phyloP scores from a whole-genome alignment of 2,113 vertebrate species.

The Desmodus rotundus region DNA sequence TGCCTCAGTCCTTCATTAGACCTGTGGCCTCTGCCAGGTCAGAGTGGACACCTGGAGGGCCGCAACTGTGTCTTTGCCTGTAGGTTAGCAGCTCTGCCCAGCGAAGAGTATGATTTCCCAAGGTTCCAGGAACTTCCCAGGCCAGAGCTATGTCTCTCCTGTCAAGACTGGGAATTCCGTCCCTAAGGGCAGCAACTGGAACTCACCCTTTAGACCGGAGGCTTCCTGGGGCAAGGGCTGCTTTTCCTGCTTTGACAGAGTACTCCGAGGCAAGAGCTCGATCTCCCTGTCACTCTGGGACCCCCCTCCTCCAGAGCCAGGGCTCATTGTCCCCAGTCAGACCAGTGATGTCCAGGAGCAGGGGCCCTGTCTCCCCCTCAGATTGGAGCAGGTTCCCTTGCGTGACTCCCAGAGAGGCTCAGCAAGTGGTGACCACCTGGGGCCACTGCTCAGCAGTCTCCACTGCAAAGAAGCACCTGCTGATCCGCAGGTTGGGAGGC shows the following conservation, averaged over 20 bases:
- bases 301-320: neutral
- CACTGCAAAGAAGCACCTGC: neutral
- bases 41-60: neutral
- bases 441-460: neutral
- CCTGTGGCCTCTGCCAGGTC: neutral
- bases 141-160: neutral
- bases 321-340: neutral
- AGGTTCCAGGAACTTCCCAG: neutral
- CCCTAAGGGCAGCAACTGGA: neutral
- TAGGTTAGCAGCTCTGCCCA: neutral
- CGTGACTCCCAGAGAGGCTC: neutral
- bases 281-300: neutral
- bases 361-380: neutral
- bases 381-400: neutral
- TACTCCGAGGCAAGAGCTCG: neutral
- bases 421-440: neutral
- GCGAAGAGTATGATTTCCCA: neutral
- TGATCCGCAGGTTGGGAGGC: fast-evolving
- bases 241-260: neutral
- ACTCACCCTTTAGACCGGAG: neutral
- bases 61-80: neutral
- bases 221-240: neutral
- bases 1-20: neutral
- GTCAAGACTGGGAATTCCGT: neutral
- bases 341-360: neutral